Base-by-base conservation (phyloP, 2,113 vertebrate species). In the Oryzias melastigma region DNA sequence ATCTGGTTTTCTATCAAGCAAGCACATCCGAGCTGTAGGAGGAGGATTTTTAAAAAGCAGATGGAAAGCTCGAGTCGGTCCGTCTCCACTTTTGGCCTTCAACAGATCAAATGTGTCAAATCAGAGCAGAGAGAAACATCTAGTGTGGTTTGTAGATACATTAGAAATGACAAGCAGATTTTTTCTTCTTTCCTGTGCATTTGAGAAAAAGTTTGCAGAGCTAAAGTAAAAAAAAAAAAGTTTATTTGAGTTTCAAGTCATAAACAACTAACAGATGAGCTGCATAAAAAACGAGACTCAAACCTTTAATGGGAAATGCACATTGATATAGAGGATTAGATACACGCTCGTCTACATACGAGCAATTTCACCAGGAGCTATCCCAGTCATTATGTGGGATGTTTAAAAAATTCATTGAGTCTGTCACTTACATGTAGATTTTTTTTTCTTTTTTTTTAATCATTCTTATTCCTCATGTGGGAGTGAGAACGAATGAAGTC, bases 51-150 rank as follows among this genome's bases (percentile, higher is more conserved):
- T 15, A 35, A 19, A n/a, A 52, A 52, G 41, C 13, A 24, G 40
- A 63, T 48, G 16, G 51, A 55, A 58, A 5, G 14, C 55, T 44
- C 3, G 52, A 65, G 27, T 48, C 17, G 35, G 18, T 10, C 41
- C 24, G 13, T 18, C 25, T 24, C 29, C 13, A 41, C 24, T 35
- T 35, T 35, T 35, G 35, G 35, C 35, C 35, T 35, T 12, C 35
- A 35, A 3, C 35, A 35, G 10, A 35, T 35, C 35, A 35, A 35
- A 35, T 35, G 35, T 35, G 8, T 35, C 35, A 10, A 35, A 35
- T 35, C 35, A 35, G 8, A 35, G 35, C 35, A 12, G 8, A 35
- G 35, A 35, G 3, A 35, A 35, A 35, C 35, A 35, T 35, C 35
- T 35, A 35, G 35, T 35, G 35, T 35, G 35, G 8, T 35, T 35